Percentiles rank a stretch among this genome's conserved stretches.
Conservation (phyloP, 2,888 invertebrate species). For the Rhagonycha fulva region DNA sequence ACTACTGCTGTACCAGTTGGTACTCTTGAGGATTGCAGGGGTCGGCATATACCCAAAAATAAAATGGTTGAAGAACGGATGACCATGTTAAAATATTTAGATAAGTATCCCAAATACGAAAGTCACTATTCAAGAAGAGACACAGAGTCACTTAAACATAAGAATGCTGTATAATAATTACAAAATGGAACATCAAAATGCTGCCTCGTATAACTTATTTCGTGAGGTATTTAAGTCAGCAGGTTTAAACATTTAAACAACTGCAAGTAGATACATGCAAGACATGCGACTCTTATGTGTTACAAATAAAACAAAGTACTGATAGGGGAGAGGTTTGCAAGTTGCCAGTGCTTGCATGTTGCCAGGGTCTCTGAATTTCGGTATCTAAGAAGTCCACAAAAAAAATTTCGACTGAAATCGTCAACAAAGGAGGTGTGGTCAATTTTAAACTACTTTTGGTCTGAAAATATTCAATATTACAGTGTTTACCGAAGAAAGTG, state of each 20-base stretch:
- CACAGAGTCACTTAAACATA: constrained; percentile 21
- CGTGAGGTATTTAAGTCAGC: constrained; percentile 19
- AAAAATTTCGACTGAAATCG: too few species aligned
- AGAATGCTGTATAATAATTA: constrained; percentile 13
- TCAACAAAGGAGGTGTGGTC: too few species aligned
- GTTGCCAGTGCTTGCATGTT: too few species aligned
- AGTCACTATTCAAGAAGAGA: not conserved
- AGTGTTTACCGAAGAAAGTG: too few species aligned
- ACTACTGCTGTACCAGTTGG: not conserved
- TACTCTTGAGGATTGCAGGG: constrained; percentile 16
- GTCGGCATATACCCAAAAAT: constrained; percentile 26
- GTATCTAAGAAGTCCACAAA: too few species aligned
- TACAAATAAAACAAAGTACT: constrained; percentile 19
- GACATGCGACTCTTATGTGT: constrained; percentile 17
- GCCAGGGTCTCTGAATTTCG: too few species aligned
- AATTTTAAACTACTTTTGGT: too few species aligned
- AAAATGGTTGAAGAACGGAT: constrained; percentile 22
- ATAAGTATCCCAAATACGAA: constrained; percentile 28
- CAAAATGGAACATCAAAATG: not conserved
- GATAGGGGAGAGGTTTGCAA: too few species aligned
- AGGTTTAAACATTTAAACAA: constrained; percentile 26
- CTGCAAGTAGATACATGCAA: constrained; percentile 26
- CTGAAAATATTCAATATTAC: too few species aligned
- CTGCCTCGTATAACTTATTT: constrained; percentile 12
- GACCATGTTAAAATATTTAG: constrained; percentile 24